These are phyloP conservation scores for Urechis unicinctus DNA, from an alignment of 2,888 invertebrate genomes.

Conservation along the genomic window DNA sequence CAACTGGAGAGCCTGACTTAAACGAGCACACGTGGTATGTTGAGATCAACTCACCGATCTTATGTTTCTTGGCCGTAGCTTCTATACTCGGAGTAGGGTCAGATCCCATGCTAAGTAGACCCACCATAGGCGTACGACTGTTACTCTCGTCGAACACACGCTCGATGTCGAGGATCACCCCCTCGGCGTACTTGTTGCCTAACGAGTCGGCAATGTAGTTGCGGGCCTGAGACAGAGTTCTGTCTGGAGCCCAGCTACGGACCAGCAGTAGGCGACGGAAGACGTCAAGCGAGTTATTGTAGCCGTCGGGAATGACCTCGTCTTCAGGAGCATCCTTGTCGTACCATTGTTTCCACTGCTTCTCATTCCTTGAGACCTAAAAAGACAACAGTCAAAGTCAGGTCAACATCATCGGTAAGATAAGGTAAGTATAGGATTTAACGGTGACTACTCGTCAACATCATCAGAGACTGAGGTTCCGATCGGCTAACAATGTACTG, in stretches of 20 bases:
- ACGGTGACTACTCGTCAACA: no score
- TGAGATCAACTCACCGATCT: constrained; percentile 29
- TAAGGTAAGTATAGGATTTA: no score
- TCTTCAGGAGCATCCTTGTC: constrained; percentile 51
- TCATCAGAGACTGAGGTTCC: no score
- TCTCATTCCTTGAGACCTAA: no score
- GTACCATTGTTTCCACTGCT: constrained; percentile 51
- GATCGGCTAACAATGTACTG: no score
- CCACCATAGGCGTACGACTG: constrained; percentile 44
- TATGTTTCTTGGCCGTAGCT: constrained; percentile 46
- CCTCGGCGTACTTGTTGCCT: constrained; percentile 43
- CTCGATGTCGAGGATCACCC: constrained; percentile 49
- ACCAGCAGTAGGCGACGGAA: constrained; percentile 49
- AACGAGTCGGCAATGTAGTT: constrained; percentile 47
- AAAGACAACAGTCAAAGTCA: no score
- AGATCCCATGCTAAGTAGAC: constrained; percentile 49
- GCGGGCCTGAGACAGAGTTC: constrained; percentile 47
- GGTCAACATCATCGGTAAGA: no score
- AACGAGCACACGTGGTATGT: not conserved
- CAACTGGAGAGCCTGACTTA: not conserved
- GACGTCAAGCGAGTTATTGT: constrained; percentile 46
- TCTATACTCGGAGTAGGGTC: constrained; percentile 50
- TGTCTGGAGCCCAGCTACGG: constrained; percentile 50
- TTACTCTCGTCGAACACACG: constrained; percentile 47
- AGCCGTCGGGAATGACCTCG: constrained; percentile 49